phyloP scores from a whole-genome alignment of 2,113 vertebrate species.

The Leptobrachium leishanense region DNA sequence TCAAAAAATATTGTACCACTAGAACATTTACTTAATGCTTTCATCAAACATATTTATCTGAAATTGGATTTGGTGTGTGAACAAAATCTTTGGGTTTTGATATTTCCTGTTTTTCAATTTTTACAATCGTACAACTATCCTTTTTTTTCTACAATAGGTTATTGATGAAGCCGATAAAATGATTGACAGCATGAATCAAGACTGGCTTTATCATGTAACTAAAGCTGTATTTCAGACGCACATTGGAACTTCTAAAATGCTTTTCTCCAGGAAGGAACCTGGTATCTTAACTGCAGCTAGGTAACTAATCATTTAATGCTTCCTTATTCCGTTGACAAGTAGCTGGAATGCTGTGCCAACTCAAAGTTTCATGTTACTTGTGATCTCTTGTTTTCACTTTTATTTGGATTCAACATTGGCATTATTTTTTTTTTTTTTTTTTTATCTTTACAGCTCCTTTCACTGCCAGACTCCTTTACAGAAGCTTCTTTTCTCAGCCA shows the following conservation, averaged over 20 bases:
- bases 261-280: conserved; percentile 72
- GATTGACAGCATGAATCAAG: conserved; percentile 94
- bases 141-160: conserved; percentile 66
- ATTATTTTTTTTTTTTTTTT: too few relatives aligned
- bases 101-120: too few relatives aligned
- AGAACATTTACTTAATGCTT: too few relatives aligned
- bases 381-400: too few relatives aligned
- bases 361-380: neutral
- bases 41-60: neutral
- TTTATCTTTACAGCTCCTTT: conserved; percentile 66
- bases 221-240: conserved; percentile 70
- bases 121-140: neutral
- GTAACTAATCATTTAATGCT: conserved; percentile 57
- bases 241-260: neutral
- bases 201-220: conserved; percentile 83
- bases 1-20: neutral
- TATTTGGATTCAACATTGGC: too few relatives aligned
- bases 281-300: conserved; percentile 76
- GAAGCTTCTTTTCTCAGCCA: conserved; percentile 95
- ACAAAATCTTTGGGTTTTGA: too few relatives aligned
- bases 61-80: too few relatives aligned
- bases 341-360: neutral
- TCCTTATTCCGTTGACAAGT: neutral
- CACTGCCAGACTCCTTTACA: conserved; percentile 84
- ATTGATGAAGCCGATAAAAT: conserved; percentile 94